Evolutionary conservation across 2,113 vertebrate species (phyloP).

Genomic region (Menidia beryllina): DNA sequence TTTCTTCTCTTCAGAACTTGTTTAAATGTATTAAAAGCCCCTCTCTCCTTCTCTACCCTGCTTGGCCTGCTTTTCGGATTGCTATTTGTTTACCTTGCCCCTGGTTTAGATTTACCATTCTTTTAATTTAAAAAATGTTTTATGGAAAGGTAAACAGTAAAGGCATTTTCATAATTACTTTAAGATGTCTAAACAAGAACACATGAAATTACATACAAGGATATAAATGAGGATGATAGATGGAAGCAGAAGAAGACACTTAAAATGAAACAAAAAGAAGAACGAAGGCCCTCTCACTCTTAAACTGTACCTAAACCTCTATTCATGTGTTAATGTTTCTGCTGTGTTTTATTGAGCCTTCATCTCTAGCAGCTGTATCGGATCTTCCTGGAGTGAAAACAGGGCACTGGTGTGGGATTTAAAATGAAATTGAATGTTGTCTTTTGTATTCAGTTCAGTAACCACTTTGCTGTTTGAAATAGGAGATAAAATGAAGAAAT

Average conservation of each 20-base stretch:
- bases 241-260: background rate
- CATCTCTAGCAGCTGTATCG: slow-evolving; percentile 33
- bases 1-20: no score
- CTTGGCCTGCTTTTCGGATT: no score
- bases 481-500: slow-evolving; percentile 63
- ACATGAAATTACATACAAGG: background rate
- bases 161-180: no score
- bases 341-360: slow-evolving; percentile 42
- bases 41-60: no score
- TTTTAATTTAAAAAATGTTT: no score
- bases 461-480: slow-evolving; percentile 52
- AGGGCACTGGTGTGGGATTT: slow-evolving; percentile 56
- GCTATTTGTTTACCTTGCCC: no score
- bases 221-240: slow-evolving; percentile 1
- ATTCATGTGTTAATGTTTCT: slow-evolving; percentile 36
- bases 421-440: slow-evolving; percentile 63
- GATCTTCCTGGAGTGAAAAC: slow-evolving; percentile 51
- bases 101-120: no score
- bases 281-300: slow-evolving; percentile 10
- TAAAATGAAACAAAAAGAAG: slow-evolving; percentile 21
- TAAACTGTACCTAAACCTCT: slow-evolving; percentile 28
- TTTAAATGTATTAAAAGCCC: no score
- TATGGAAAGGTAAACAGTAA: no score
- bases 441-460: slow-evolving; percentile 45
- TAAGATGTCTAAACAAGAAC: background rate